These are phyloP conservation scores for Morone saxatilis DNA, from an alignment of 2,113 vertebrate species.

Conservation along the genomic window DNA sequence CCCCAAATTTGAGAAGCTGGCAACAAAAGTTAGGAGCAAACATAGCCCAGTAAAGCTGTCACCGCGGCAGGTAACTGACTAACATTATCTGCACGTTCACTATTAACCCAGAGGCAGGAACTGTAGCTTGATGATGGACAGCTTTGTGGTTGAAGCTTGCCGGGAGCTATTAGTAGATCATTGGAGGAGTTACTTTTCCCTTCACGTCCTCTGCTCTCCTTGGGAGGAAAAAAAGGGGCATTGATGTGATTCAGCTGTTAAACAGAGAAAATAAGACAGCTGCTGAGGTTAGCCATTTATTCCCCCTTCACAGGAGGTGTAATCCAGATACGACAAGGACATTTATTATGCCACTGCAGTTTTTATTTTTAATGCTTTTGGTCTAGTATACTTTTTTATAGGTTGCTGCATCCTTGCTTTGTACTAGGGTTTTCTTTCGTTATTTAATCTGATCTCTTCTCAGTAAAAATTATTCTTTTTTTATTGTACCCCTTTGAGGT, in stretches of 20 bases:
- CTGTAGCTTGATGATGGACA: conserved; percentile 70
- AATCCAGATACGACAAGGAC: conserved; percentile 3
- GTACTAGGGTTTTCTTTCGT: conserved; percentile 15
- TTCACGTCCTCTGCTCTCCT: conserved; percentile 44
- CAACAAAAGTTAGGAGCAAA: neutral
- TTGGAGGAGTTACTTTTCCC: conserved; percentile 60
- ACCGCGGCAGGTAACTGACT: conserved; percentile 36
- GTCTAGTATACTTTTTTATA: neutral
- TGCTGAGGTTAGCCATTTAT: conserved; percentile 51
- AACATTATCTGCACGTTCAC: conserved; percentile 64
- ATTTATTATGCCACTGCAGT: neutral
- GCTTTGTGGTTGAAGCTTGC: conserved; percentile 59
- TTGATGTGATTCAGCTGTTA: conserved; percentile 64
- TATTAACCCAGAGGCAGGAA: conserved; percentile 64
- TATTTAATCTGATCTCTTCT: neutral
- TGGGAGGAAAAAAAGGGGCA: neutral
- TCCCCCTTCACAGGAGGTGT: conserved; percentile 14
- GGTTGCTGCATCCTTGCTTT: neutral
- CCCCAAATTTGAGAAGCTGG: neutral
- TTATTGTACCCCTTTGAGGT: neutral
- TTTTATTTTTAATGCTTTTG: conserved; percentile 11
- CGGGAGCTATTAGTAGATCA: conserved; percentile 67
- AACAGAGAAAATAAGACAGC: conserved; percentile 41
- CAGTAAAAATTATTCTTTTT: neutral
- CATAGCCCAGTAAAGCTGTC: conserved; percentile 60